Base-by-base conservation (phyloP, 2,113 vertebrate species). In the Onychorhynchus coronatus region DNA sequence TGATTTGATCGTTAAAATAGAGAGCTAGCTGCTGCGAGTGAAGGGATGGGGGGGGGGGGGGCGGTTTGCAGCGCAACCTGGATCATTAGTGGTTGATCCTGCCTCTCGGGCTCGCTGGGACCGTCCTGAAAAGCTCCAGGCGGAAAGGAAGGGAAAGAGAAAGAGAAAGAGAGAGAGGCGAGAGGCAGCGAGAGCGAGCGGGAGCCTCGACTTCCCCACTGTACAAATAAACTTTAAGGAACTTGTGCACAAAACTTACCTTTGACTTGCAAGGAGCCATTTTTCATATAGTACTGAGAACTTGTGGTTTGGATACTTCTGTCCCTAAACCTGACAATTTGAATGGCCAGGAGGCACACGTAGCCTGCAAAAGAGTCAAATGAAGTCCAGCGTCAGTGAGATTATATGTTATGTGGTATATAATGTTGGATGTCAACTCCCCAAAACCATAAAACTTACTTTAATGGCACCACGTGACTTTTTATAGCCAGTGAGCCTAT, bases 361-460 rank as follows among this genome's bases (percentile, higher is more conserved):
- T 98, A 98, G 98, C 98, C 98, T 99, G 98, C 99, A 99, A 98
- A 99, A 99, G 98, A 99, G 98, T 99, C 99, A 99, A 99, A 99
- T 99, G 98, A 98, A 99, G 99, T 99, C 98, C 98, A 98, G 98
- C 98, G 98, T 99, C 99, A 99, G 98, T 98, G 98, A 98, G 99
- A 99, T 99, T 99, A 99, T 99, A 99, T 99, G 99, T 99, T 99
- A 99, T 99, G 99, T 99, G 99, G 98, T 99, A 99, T 99, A 99
- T 99, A 99, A 99, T 99, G 99, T 98, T 99, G 98, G 98, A 98
- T 98, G 98, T 99, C 99, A 99, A 99, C 99, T 99, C 99, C 99
- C 99, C 99, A 99, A 99, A 99, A 99, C 99, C 99, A 99, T 99
- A 99, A 99, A 99, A 99, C 99, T 99, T 99, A 99, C 99, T 99